Evolutionary conservation across 2,113 vertebrate species (phyloP).

Genomic region (Amia ocellicauda): DNA sequence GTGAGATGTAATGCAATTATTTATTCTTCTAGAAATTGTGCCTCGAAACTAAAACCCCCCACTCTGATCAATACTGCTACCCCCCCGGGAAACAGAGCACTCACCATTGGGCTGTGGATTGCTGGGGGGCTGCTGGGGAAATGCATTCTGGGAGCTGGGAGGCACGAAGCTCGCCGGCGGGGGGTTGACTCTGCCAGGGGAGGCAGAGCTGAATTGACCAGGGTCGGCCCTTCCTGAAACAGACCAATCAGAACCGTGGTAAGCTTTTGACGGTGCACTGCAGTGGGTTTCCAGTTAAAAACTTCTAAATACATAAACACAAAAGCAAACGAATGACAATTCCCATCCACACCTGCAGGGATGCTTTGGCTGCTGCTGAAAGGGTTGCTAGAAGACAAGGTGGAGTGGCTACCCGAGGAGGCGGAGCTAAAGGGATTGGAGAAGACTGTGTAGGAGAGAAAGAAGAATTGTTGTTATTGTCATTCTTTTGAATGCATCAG

Average conservation of each 20-base stretch:
- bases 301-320: too few relatives aligned
- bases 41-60: too few relatives aligned
- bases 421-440: slow-evolving; percentile 74
- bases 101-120: slow-evolving; percentile 66
- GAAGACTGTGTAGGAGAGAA: slow-evolving; percentile 55
- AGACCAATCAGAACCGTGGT: too few relatives aligned
- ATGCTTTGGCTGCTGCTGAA: slow-evolving; percentile 73
- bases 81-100: not conserved
- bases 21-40: not conserved
- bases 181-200: slow-evolving; percentile 55
- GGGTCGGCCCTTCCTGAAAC: slow-evolving; percentile 43
- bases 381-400: slow-evolving; percentile 79
- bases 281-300: too few relatives aligned
- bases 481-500: too few relatives aligned
- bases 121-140: slow-evolving; percentile 50
- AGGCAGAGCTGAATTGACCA: slow-evolving; percentile 46
- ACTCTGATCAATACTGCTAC: too few relatives aligned
- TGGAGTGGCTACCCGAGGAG: slow-evolving; percentile 49
- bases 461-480: too few relatives aligned
- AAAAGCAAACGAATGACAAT: too few relatives aligned
- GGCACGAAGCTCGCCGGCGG: slow-evolving; percentile 53
- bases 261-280: too few relatives aligned
- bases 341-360: slow-evolving; percentile 61
- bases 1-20: not conserved
- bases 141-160: slow-evolving; percentile 53